phyloP scores from a whole-genome alignment of 2,797 vertebrate species.

The Mareca strepera region DNA sequence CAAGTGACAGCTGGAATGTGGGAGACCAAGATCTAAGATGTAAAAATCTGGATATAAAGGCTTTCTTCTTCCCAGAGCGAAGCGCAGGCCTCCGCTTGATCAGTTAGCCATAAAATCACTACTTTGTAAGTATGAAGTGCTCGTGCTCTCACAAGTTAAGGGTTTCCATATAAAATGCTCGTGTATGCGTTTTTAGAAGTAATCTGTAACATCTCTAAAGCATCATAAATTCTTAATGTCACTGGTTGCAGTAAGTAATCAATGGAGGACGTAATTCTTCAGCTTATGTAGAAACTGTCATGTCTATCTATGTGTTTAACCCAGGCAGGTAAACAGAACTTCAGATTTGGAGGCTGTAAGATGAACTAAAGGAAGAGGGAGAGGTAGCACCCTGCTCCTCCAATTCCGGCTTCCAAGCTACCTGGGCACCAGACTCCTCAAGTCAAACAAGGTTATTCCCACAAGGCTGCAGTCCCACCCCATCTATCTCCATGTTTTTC shows the following conservation, averaged over 20 bases:
- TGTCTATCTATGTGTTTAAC: not conserved
- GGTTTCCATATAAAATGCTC: not conserved
- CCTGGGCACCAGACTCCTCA: accelerated
- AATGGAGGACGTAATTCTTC: not conserved
- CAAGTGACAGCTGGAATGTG: slow-evolving; percentile 35
- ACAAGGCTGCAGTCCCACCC: not conserved
- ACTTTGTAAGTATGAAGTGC: not conserved
- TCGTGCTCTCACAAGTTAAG: not conserved
- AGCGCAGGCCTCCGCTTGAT: not conserved
- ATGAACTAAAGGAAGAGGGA: not conserved
- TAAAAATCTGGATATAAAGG: not conserved
- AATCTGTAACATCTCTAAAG: not conserved
- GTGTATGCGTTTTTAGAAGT: not conserved
- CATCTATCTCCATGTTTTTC: accelerated
- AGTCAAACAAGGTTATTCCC: not conserved
- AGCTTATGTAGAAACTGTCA: not conserved
- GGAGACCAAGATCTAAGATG: slow-evolving; percentile 3
- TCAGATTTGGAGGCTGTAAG: not conserved
- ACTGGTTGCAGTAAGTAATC: not conserved
- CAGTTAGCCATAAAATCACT: not conserved
- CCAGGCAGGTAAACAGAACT: not conserved
- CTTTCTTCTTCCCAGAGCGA: slow-evolving; percentile 23
- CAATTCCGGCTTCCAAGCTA: not conserved
- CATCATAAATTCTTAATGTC: not conserved
- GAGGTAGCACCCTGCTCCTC: not conserved